These are phyloP conservation scores for Tipula vernalis DNA, from an alignment of 2,888 invertebrate genomes.

Conservation along the genomic window DNA sequence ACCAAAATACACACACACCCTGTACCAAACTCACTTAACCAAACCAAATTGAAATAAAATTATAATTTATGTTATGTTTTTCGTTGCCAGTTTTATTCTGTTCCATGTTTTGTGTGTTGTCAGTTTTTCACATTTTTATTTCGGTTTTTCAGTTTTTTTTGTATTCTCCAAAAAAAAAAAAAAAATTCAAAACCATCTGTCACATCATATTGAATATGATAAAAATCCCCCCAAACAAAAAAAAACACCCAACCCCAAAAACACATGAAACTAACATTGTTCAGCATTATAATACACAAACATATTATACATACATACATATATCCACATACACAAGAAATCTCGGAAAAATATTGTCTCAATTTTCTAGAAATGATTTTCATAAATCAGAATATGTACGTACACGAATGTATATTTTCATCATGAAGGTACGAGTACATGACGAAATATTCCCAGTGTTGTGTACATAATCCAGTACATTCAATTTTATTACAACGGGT, in stretches of 20 bases:
- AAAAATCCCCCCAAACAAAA: neutral
- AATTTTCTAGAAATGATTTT: neutral
- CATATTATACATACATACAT: no score
- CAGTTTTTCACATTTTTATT: slow-evolving; percentile 4
- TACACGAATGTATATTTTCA: neutral
- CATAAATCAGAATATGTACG: neutral
- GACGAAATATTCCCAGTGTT: neutral
- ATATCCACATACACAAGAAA: neutral
- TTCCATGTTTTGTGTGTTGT: slow-evolving; percentile 4
- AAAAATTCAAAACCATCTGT: neutral
- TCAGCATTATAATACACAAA: neutral
- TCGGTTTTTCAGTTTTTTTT: neutral
- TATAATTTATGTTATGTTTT: neutral
- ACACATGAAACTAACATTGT: neutral
- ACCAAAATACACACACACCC: neutral
- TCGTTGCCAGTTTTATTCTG: neutral
- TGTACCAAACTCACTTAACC: slow-evolving; percentile 1
- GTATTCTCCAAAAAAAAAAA: neutral
- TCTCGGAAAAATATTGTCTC: neutral
- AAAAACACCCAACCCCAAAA: neutral
- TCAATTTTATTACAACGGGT: neutral
- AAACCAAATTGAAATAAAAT: neutral
- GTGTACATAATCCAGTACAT: neutral
- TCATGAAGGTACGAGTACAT: neutral
- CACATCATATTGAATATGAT: neutral